phyloP scores from a whole-genome alignment of 53 echinoderm and acorn worm species.

The Paracentrotus lividus region DNA sequence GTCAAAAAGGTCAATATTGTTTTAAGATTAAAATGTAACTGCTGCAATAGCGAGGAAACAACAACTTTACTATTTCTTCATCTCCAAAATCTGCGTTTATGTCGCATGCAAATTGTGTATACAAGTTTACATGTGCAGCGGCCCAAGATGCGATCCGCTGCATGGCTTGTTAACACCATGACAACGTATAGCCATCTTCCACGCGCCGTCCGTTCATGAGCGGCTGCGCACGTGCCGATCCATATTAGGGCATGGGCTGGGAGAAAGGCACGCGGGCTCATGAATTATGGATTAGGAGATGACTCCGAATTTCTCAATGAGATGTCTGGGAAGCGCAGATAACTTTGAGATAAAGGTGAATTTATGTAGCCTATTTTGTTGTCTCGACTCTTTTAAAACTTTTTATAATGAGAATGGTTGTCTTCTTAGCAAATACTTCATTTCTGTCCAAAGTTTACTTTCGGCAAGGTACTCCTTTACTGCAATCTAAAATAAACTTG shows the following conservation, averaged over 20 bases:
- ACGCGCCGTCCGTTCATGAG: constrained; percentile 2
- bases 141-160: not conserved
- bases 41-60: too few species aligned
- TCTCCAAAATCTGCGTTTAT: not conserved
- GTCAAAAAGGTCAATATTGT: too few species aligned
- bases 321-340: not conserved
- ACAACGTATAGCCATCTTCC: constrained; percentile 46
- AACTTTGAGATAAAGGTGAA: not conserved
- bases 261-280: not conserved
- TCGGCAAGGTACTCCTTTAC: too few species aligned
- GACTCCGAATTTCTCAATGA: not conserved
- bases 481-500: too few species aligned
- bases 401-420: too few species aligned
- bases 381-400: not conserved
- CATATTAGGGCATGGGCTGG: constrained; percentile 51
- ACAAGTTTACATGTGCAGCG: not conserved
- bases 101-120: not conserved
- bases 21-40: not conserved
- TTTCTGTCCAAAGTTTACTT: too few species aligned
- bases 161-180: not conserved
- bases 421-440: too few species aligned
- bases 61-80: not conserved
- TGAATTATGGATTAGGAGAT: constrained; percentile 3
- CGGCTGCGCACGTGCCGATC: constrained; percentile 46
- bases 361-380: not conserved